A percentile compares a stretch with the other conserved stretches of the same genome.
phyloP scores from a whole-genome alignment of 92 coral and sea anemone species.

The Micromussa lordhowensis region DNA sequence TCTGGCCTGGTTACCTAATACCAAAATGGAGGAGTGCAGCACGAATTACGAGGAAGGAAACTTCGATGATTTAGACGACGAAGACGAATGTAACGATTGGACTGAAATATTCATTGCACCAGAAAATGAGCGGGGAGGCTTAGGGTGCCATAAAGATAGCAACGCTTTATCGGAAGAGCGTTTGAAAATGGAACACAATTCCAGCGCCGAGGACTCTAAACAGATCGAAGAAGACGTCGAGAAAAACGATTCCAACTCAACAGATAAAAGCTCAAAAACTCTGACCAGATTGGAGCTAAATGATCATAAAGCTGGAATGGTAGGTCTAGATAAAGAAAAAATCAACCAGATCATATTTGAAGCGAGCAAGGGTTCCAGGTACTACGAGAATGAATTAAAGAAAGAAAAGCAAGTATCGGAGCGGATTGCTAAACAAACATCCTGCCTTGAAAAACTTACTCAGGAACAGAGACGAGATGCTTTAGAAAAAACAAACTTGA shows the following conservation, averaged over 20 bases:
- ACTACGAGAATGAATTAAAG: slow-evolving; percentile 88
- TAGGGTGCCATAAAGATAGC: neutral
- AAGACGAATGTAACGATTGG: slow-evolving; percentile 64
- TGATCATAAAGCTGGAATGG: slow-evolving; percentile 98
- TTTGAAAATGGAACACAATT: neutral
- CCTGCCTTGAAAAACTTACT: slow-evolving; percentile 61
- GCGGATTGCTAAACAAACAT: slow-evolving; percentile 72
- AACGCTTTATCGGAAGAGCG: neutral
- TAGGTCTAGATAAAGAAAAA: slow-evolving; percentile 88
- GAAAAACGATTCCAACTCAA: slow-evolving; percentile 1
- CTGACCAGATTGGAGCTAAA: slow-evolving; percentile 93
- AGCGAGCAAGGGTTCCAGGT: slow-evolving; percentile 96
- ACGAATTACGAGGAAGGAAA: slow-evolving; percentile 16
- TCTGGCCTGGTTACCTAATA: slow-evolving; percentile 35
- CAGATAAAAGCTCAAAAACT: slow-evolving; percentile 21
- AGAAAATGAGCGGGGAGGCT: slow-evolving; percentile 8
- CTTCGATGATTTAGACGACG: slow-evolving; percentile 38
- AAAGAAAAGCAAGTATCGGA: slow-evolving; percentile 91
- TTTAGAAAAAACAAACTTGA: slow-evolving; percentile 62
- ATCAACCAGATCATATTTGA: slow-evolving; percentile 94
- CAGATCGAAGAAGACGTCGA: neutral
- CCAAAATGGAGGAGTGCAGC: slow-evolving; percentile 66
- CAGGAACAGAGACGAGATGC: slow-evolving; percentile 80
- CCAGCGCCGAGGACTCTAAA: neutral
- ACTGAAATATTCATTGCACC: slow-evolving; percentile 39